Conservation (phyloP, 2,797 vertebrate species). For the Lerista edwardsae region DNA sequence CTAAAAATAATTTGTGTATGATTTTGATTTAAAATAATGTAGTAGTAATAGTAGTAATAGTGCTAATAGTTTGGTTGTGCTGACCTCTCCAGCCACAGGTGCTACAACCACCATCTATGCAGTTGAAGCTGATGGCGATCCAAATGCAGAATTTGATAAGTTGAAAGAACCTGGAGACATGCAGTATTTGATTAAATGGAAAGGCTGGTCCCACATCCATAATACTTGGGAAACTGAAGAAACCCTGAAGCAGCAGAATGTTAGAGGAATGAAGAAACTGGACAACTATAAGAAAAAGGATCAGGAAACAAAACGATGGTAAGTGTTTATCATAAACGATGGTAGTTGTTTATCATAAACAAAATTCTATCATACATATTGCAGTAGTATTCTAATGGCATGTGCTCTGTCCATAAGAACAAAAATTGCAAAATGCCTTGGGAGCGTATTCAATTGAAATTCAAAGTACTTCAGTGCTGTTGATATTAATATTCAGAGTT, state of each 20-base stretch:
- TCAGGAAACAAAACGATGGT: constrained; percentile 94
- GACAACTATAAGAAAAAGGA: constrained; percentile 99
- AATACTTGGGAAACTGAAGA: constrained; percentile 99
- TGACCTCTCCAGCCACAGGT: constrained; percentile 85
- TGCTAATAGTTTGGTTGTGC: neutral
- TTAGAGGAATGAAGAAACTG: constrained; percentile 98
- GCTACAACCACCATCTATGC: constrained; percentile 95
- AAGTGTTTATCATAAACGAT: constrained; percentile 57
- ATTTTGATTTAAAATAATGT: constrained; percentile 19
- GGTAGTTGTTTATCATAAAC: neutral
- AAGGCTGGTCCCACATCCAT: constrained; percentile 98
- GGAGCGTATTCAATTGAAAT: neutral
- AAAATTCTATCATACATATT: neutral
- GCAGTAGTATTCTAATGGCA: neutral
- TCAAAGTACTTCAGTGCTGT: neutral
- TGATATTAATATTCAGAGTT: neutral
- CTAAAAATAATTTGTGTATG: neutral
- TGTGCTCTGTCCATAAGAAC: neutral
- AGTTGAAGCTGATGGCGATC: constrained; percentile 95
- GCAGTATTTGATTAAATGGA: constrained; percentile 99
- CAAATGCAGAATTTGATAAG: constrained; percentile 87
- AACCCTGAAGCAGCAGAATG: constrained; percentile 94
- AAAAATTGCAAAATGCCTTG: neutral
- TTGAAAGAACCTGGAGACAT: constrained; percentile 87
- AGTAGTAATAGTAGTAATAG: fast-evolving